Conservation (phyloP, 2,888 invertebrate species). For the Clunio marinus region DNA sequence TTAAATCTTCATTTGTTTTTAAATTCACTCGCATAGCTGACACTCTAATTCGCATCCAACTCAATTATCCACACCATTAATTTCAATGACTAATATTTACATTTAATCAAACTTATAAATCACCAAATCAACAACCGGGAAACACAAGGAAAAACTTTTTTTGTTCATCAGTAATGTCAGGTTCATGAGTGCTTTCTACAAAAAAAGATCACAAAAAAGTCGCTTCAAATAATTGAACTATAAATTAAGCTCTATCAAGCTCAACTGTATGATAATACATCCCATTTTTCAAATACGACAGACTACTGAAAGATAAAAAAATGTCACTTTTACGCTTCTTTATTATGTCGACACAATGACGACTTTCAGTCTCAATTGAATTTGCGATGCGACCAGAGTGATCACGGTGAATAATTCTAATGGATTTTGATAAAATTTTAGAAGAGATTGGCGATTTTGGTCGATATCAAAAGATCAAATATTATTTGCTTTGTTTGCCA, state of each 20-base stretch:
- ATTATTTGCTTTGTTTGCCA: slow-evolving; percentile 57
- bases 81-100: too few relatives aligned
- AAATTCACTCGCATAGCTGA: too few relatives aligned
- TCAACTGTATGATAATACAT: not conserved
- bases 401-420: slow-evolving; percentile 42
- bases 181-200: too few relatives aligned
- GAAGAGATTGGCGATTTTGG: slow-evolving; percentile 60
- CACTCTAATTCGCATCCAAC: too few relatives aligned
- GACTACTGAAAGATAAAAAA: not conserved
- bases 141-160: too few relatives aligned
- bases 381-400: not conserved
- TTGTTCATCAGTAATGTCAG: too few relatives aligned
- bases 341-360: not conserved
- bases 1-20: too few relatives aligned
- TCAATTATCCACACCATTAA: too few relatives aligned
- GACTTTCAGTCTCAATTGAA: slow-evolving; percentile 1
- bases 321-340: not conserved
- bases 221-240: not conserved
- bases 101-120: too few relatives aligned
- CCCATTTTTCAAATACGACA: not conserved
- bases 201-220: too few relatives aligned
- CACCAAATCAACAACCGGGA: too few relatives aligned
- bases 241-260: not conserved
- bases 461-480: slow-evolving; percentile 56
- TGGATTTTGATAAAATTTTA: slow-evolving; percentile 61